Conservation (phyloP, 2,797 vertebrate species). For the Pipistrellus pipistrellus region DNA sequence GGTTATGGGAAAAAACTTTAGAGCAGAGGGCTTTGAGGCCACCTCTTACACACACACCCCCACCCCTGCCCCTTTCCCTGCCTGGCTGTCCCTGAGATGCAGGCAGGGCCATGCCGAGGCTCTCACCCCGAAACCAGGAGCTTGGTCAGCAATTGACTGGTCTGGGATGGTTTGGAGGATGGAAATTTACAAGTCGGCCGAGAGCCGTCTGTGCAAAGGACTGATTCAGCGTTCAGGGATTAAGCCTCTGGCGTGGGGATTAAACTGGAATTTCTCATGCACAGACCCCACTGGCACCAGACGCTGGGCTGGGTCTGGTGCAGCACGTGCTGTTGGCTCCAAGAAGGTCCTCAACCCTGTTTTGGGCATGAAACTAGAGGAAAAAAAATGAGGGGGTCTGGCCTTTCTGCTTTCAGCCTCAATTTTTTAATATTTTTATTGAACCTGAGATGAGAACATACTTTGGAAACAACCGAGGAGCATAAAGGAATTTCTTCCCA, state of each 20-base stretch:
- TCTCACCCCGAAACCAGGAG: background rate
- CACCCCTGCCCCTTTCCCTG: too few relatives aligned
- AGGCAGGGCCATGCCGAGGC: background rate
- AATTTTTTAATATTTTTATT: slow-evolving; percentile 42
- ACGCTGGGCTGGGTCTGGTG: background rate
- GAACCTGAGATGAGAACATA: slow-evolving; percentile 71
- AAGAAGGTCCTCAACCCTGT: background rate
- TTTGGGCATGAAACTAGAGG: background rate
- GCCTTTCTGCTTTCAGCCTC: slow-evolving; percentile 49
- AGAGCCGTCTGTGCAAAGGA: slow-evolving; percentile 53
- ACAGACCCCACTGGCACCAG: background rate
- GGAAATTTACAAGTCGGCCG: slow-evolving; percentile 70
- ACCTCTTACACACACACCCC: too few relatives aligned
- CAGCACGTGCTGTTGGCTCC: background rate
- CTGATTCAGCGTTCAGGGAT: slow-evolving; percentile 75
- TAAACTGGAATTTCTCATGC: slow-evolving; percentile 49
- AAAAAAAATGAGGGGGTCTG: background rate
- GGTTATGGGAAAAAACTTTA: background rate
- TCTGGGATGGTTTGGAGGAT: background rate
- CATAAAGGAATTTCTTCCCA: slow-evolving; percentile 70
- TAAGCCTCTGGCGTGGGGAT: slow-evolving; percentile 57
- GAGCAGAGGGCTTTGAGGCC: background rate
- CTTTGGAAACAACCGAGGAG: slow-evolving; percentile 67
- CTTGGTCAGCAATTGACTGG: background rate
- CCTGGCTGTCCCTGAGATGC: background rate